These are phyloP conservation scores for Petaurus breviceps DNA, from an alignment of 2,113 vertebrate genomes.

Conservation along the genomic window DNA sequence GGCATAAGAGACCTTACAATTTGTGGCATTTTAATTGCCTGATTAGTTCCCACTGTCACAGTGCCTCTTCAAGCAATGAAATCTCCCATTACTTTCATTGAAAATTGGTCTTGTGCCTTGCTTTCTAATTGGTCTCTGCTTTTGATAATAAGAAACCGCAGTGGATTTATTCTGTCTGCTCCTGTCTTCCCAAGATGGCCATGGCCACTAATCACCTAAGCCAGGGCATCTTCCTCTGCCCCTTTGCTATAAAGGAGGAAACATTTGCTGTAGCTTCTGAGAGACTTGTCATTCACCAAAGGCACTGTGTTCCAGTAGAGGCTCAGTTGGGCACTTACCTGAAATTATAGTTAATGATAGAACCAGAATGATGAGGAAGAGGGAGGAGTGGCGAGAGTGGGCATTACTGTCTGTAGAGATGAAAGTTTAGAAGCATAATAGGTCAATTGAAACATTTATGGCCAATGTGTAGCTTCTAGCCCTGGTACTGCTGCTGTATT, in stretches of 20 bases:
- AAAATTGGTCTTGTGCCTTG: neutral
- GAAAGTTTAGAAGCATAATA: neutral
- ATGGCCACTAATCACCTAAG: neutral
- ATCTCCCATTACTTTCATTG: neutral
- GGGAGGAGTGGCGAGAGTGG: neutral
- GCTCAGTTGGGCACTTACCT: neutral
- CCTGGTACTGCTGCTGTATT: neutral
- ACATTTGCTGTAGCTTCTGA: neutral
- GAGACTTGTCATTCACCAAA: neutral
- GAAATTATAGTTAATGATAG: neutral
- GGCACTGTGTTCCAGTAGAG: neutral
- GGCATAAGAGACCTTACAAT: neutral
- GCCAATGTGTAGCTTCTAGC: neutral
- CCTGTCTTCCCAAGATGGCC: neutral
- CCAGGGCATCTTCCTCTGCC: neutral
- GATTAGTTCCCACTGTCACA: neutral
- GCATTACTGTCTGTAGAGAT: neutral
- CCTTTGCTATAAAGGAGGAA: neutral
- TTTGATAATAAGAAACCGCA: neutral
- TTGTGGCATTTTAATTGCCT: neutral
- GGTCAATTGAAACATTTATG: neutral
- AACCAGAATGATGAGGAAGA: neutral
- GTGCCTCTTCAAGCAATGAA: neutral
- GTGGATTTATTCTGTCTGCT: neutral
- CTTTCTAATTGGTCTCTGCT: neutral